Evolutionary conservation across 2,888 invertebrate genomes (phyloP).

Genomic region (Enchytraeus crypticus): DNA sequence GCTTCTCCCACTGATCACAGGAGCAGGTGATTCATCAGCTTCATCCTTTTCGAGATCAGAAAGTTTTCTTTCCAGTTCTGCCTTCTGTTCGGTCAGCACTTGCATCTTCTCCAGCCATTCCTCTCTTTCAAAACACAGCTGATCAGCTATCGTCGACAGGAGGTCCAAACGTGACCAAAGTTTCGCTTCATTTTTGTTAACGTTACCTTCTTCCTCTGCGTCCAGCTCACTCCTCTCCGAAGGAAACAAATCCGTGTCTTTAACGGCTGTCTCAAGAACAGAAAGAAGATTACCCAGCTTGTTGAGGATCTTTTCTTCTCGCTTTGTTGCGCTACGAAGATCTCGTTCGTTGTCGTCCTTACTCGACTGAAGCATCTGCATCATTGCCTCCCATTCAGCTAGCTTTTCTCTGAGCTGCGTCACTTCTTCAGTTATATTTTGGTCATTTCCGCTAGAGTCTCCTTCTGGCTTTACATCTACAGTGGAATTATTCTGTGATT

Average conservation of each 20-base stretch:
- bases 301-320: neutral
- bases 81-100: slow-evolving; percentile 3
- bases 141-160: slow-evolving; percentile 18
- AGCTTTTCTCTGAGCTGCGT: slow-evolving; percentile 14
- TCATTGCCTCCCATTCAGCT: slow-evolving; percentile 40
- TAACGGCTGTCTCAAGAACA: slow-evolving; percentile 33
- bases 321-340: slow-evolving; percentile 7
- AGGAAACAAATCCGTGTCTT: slow-evolving; percentile 36
- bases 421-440: neutral
- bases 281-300: slow-evolving; percentile 22
- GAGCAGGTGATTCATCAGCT: neutral
- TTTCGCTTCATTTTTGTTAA: slow-evolving; percentile 7
- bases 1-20: neutral
- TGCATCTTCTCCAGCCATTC: slow-evolving; percentile 17
- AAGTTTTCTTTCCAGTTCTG: slow-evolving; percentile 3
- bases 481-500: too few species aligned
- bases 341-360: slow-evolving; percentile 15
- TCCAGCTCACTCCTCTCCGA: slow-evolving; percentile 21
- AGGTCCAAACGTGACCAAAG: slow-evolving; percentile 5
- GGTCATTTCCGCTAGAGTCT: too few species aligned
- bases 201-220: too few species aligned
- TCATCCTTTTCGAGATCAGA: neutral
- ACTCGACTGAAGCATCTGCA: slow-evolving; percentile 32
- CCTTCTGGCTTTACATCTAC: too few species aligned
- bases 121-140: slow-evolving; percentile 23